Evolutionary conservation across 64 coral and sea anemone genomes (phyloP), one percentile per base, ranked within the genome.

Genomic region (Acropora tenuis): DNA sequence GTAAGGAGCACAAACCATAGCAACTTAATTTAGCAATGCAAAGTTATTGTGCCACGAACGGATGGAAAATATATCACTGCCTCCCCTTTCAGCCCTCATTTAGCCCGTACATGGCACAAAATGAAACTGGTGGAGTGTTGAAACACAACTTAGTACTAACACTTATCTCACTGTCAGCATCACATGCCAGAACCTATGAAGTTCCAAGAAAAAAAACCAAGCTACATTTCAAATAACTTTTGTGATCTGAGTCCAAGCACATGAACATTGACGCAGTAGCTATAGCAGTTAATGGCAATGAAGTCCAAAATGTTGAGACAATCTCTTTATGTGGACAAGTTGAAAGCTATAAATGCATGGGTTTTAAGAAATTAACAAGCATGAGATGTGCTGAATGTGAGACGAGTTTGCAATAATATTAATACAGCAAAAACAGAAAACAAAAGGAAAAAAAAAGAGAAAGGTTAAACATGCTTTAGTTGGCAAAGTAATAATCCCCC

Each of bases 201-300:
- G 65, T 85, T 71, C 82, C 82, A 85, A 85, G 82, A 85, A 66
- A 85, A 85, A 6, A 85, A 71, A 85, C 82, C 82, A 85, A 43
- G 72, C 45, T 43, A 85, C 43, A 47, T 85, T 71, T 71, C 48
- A 78, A 6, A 5, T 48, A 2, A 1, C 16, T 16, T 47, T 15
- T 49, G 3, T 78, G 46, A 50, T 12, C 2, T 76, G 8, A 76
- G 11, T 78, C 45, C 46, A 16, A 49, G 44, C 43, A 49, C 12
- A 78, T 47, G 2, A 63, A 63, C 16, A 55, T 63, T 63, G 60
- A 8, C 16, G 60, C 16, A 13, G 10, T 5, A 55, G 6, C 6
- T 55, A 8, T 55, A 55, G 0, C 10, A 55, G 10, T 5, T 10
- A 55, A 8, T 55, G 6, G 6, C 6, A 0, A 55, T 5, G 6